Base-by-base conservation (phyloP, 2,888 invertebrate species). In the Monochamus alternatus region DNA sequence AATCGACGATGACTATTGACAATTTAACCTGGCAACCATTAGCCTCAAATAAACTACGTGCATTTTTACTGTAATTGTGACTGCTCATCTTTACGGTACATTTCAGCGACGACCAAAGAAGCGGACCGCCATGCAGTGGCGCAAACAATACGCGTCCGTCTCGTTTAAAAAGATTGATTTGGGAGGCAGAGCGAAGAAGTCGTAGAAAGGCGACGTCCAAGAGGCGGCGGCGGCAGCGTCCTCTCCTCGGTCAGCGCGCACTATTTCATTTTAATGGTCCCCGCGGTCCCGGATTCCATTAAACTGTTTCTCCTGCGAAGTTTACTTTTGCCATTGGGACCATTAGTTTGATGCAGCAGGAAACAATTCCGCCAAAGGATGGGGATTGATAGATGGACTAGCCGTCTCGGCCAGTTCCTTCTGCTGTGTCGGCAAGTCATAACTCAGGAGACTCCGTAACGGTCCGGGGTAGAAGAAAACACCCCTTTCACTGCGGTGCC, bases 261-360 rank as follows among this genome's bases (percentile, higher is more conserved):
- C 87, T 90, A 90, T 90, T 90, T 91, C 90, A 91, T 90, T 90
- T 90, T 90, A 90, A 90, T 90, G 90, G 90, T 89, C 90, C 90
- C 90, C 87, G 87, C 88, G 89, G 88, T 87, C 89, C 90, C 87
- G 89, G 90, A 90, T 90, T 90, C 90, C 91, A 91, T 91, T 90
- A 91, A 90, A 90, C 89, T 89, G 90, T 89, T 90, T 89, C 89
- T 89, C 89, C 86, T 86, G 87, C 87, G 86, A 88, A 88, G 89
- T 88, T 89, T 89, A 89, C 88, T 88, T 88, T 88, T 88, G 88
- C 89, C 88, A 87, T 85, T 88, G 88, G 89, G 89, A 89, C 89
- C 89, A 89, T 89, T 89, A 89, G 88, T 88, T 88, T 87, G 88
- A 88, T 89, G 88, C 88, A 88, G 88, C 89, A 88, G 89, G 89